These are phyloP conservation scores for Connochaetes taurinus DNA, from an alignment of 2,113 vertebrate genomes.

Conservation along the genomic window DNA sequence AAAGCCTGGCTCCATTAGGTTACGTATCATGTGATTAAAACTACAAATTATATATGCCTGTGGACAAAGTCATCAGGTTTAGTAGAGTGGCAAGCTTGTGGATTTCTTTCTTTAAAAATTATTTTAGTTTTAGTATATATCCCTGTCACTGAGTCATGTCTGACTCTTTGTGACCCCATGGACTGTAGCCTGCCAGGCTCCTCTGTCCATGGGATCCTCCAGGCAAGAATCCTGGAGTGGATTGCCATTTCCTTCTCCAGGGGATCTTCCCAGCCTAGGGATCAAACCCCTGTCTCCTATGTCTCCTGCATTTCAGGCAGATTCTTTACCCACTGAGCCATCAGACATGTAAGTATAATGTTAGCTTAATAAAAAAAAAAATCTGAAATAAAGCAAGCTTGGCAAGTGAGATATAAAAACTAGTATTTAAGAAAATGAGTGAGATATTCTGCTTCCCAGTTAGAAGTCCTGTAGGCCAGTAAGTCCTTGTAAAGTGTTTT, in stretches of 20 bases:
- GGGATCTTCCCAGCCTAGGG: neutral
- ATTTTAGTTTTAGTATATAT: conserved; percentile 1
- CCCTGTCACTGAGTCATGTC: neutral
- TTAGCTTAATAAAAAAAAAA: neutral
- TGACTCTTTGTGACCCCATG: neutral
- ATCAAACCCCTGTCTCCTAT: neutral
- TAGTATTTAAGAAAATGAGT: neutral
- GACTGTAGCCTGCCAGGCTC: neutral
- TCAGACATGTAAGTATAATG: neutral
- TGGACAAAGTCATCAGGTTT: neutral
- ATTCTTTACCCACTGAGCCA: neutral
- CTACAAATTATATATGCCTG: neutral
- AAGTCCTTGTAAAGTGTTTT: neutral
- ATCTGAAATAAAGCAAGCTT: neutral
- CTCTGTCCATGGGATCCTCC: neutral
- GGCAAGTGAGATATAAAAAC: neutral
- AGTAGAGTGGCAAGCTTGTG: neutral
- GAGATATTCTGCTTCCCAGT: neutral
- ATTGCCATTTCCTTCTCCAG: neutral
- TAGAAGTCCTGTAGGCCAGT: neutral
- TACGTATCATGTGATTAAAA: neutral
- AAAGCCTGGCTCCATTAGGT: neutral
- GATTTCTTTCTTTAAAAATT: conserved; percentile 6
- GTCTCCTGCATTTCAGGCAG: neutral
- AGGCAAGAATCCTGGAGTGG: neutral